These are phyloP conservation scores for Tetramorium simillimum DNA, from an alignment of 1,140 invertebrate genomes.

Conservation along the genomic window DNA sequence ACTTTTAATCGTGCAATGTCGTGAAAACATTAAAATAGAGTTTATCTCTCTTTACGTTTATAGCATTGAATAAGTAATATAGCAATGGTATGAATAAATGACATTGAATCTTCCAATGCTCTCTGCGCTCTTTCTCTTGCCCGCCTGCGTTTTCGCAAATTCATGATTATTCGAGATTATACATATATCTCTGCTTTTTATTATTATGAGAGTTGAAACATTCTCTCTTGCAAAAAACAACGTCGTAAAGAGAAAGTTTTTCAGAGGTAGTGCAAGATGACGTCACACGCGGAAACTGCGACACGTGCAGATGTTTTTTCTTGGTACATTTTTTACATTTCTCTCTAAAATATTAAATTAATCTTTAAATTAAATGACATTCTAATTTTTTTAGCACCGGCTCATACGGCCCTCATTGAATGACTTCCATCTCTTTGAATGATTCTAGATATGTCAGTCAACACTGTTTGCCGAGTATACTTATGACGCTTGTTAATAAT, in stretches of 20 bases:
- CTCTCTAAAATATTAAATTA: neutral
- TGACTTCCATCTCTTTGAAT: neutral
- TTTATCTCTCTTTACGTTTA: neutral
- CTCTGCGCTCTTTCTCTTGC: neutral
- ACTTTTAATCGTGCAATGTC: conserved; percentile 16
- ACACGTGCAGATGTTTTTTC: conserved; percentile 15
- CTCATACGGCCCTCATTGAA: neutral
- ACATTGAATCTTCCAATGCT: neutral
- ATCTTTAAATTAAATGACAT: conserved; percentile 14
- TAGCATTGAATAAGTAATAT: neutral
- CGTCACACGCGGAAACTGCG: neutral
- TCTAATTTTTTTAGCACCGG: neutral
- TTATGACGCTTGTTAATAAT: neutral
- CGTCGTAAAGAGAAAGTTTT: conserved; percentile 25
- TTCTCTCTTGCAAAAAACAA: neutral
- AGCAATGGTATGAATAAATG: neutral
- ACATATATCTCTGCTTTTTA: conserved; percentile 4
- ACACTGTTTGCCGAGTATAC: neutral
- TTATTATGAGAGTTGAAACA: conserved; percentile 10
- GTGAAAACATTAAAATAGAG: neutral
- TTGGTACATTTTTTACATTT: neutral
- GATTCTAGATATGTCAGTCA: neutral
- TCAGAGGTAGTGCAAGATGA: neutral
- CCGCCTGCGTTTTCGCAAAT: neutral
- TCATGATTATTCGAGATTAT: neutral